These are phyloP conservation scores for Cerceris rybyensis DNA, from an alignment of 2,888 invertebrate species.

Conservation along the genomic window DNA sequence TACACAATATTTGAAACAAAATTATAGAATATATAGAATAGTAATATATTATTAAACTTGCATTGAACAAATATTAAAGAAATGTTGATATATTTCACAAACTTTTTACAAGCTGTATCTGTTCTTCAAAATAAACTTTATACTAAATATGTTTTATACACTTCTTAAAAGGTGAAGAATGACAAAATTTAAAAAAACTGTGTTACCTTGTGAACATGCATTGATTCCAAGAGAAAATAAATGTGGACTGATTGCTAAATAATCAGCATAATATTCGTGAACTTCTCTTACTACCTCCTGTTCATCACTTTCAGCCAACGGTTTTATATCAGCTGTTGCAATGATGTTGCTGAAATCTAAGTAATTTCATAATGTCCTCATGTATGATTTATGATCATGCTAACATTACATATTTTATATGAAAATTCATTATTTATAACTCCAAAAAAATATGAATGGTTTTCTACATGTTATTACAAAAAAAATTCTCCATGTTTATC, in stretches of 20 bases:
- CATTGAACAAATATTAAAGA: too few relatives aligned
- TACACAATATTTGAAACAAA: too few relatives aligned
- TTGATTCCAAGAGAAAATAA: slow-evolving; percentile 92
- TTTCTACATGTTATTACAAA: not conserved
- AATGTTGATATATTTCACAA: too few relatives aligned
- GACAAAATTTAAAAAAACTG: not conserved
- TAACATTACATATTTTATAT: not conserved
- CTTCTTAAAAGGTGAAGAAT: not conserved
- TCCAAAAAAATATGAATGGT: not conserved
- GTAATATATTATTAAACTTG: too few relatives aligned
- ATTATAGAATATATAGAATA: too few relatives aligned
- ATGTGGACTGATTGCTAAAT: slow-evolving; percentile 95
- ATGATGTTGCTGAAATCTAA: slow-evolving; percentile 98
- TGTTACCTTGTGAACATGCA: slow-evolving; percentile 86
- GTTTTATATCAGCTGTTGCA: slow-evolving; percentile 97
- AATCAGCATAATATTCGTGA: slow-evolving; percentile 98
- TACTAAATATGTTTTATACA: not conserved
- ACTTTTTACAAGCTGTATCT: too few relatives aligned
- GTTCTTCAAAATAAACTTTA: too few relatives aligned
- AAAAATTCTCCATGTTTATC: not conserved
- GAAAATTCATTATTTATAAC: not conserved
- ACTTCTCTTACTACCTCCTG: slow-evolving; percentile 98
- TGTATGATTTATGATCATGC: not conserved
- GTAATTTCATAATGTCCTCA: slow-evolving; percentile 3
- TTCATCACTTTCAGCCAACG: slow-evolving; percentile 98